Conservation (phyloP, 2,113 vertebrate genomes). For the Ctenodactylus gundi region DNA sequence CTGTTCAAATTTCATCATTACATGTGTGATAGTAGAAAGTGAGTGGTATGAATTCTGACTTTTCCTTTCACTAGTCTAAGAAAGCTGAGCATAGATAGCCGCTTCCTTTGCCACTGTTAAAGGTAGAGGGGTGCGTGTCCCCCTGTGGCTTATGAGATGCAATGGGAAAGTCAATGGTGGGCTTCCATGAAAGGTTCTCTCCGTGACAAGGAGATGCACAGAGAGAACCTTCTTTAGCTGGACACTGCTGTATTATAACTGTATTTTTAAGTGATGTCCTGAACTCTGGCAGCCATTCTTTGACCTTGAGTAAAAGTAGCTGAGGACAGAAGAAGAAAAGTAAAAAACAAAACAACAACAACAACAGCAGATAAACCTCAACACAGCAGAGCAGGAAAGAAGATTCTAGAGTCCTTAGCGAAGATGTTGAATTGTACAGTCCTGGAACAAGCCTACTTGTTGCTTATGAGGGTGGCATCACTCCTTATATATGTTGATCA, state of each 20-base stretch:
- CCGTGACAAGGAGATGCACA: background rate
- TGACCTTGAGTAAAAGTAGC: background rate
- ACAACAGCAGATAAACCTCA: too few species aligned
- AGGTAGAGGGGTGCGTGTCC: background rate
- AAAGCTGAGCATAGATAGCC: background rate
- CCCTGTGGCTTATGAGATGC: background rate
- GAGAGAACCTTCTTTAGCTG: background rate
- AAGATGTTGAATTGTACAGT: background rate
- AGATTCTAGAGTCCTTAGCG: background rate
- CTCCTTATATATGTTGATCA: fast-evolving
- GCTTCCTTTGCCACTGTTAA: background rate
- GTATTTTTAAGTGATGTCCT: background rate
- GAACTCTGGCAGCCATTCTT: background rate
- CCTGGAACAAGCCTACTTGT: background rate
- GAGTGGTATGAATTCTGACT: background rate
- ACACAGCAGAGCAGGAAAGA: background rate
- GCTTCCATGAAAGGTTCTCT: background rate
- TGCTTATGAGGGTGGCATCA: background rate
- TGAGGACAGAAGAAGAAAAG: background rate
- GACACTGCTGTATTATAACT: too few species aligned
- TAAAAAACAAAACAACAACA: background rate
- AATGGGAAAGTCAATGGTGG: background rate
- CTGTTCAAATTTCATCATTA: background rate
- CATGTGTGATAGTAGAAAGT: background rate
- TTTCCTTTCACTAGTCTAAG: background rate